Percentiles rank a stretch among this genome's conserved stretches.
phyloP scores from a whole-genome alignment of 1,140 invertebrate genomes.

The Macrobrachium nipponense region DNA sequence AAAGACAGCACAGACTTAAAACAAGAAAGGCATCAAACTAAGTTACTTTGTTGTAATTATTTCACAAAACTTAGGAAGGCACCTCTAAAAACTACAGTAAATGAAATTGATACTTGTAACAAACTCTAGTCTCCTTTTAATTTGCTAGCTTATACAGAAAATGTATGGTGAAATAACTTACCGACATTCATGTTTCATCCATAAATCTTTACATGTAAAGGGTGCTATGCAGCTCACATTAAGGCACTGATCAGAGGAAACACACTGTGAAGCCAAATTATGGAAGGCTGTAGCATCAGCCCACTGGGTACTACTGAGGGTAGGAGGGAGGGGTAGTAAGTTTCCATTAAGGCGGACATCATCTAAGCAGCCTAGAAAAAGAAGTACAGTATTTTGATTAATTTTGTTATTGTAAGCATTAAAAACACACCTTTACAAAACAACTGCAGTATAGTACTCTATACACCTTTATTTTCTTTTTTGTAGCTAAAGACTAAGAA shows the following conservation, averaged over 20 bases:
- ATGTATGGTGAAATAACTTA: constrained; percentile 73
- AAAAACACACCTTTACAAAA: not conserved
- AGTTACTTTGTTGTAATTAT: no score
- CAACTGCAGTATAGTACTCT: not conserved
- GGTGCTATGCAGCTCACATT: constrained; percentile 91
- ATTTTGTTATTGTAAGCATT: not conserved
- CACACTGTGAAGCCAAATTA: constrained; percentile 91
- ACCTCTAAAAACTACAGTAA: no score
- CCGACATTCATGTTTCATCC: constrained; percentile 98
- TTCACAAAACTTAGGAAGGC: no score
- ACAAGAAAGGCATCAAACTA: no score
- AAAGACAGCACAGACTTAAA: not conserved
- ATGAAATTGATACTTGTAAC: no score
- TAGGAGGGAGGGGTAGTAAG: constrained; percentile 89
- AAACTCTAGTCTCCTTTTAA: no score
- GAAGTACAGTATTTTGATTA: no score
- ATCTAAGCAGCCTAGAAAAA: constrained; percentile 79
- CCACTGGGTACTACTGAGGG: constrained; percentile 95
- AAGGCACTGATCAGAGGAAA: constrained; percentile 92
- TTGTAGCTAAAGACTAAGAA: not conserved
- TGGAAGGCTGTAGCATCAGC: constrained; percentile 91
- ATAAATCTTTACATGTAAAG: constrained; percentile 95
- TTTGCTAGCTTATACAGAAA: not conserved
- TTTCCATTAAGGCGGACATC: constrained; percentile 91
- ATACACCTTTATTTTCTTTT: no score